These are phyloP conservation scores for Anguilla marmorata DNA, from an alignment of 2,797 vertebrate species.

Conservation along the genomic window DNA sequence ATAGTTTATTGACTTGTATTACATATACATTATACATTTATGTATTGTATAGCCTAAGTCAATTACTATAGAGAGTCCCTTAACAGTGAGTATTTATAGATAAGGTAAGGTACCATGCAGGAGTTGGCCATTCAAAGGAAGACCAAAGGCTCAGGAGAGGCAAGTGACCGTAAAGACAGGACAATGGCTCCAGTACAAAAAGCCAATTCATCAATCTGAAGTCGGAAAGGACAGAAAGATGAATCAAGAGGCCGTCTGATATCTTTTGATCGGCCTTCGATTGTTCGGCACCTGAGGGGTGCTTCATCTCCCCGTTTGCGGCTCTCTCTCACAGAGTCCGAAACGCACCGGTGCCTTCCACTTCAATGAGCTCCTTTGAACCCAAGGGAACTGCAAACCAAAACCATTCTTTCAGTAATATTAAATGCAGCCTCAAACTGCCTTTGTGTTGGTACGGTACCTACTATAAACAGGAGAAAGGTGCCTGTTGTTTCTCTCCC, in stretches of 20 bases:
- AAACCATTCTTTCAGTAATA: neutral
- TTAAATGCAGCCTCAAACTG: neutral
- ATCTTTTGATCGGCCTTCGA: neutral
- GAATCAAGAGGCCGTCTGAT: neutral
- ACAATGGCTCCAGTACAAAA: neutral
- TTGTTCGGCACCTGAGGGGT: neutral
- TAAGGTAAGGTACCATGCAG: neutral
- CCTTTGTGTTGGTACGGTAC: neutral
- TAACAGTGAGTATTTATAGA: neutral
- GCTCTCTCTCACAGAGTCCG: neutral
- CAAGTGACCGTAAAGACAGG: neutral
- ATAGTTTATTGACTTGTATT: too few species aligned
- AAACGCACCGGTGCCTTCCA: neutral
- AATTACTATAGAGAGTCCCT: neutral
- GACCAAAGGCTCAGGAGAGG: neutral
- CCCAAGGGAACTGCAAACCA: neutral
- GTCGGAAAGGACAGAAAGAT: neutral
- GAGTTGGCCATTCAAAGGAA: neutral
- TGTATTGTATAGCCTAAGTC: neutral
- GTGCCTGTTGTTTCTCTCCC: neutral
- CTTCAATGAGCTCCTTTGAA: neutral
- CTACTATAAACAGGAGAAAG: neutral
- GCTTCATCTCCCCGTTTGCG: neutral
- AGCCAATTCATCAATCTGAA: neutral
- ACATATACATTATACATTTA: too few species aligned